Evolutionary conservation across 2,888 invertebrate species (phyloP), one percentile per base, ranked within the genome.

Genomic region (Epiblema foenella): DNA sequence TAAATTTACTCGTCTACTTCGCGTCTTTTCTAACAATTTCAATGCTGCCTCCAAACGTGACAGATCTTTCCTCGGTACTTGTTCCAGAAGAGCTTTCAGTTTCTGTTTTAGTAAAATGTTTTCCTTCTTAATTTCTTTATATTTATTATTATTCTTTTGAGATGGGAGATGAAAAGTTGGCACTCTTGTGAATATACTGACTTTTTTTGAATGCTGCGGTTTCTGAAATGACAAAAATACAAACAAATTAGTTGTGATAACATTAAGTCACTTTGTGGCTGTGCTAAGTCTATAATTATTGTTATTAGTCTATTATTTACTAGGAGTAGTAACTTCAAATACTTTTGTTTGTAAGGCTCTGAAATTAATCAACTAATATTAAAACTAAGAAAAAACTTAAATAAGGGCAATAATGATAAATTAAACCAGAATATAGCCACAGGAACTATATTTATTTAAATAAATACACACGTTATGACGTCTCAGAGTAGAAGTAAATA

Each of bases 11-110:
- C n/a, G 5, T 46, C 46, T 5, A n/a, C 46, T n/a, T 46, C n/a
- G 60, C n/a, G 24, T 46, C 9, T n/a, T 60, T 29, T 17, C 17
- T n/a, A 46, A 46, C 8, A 46, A 24, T 60, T 29, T 60, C 3
- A 60, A 39, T 54, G 52, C 37, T 39, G 52, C 52, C 24, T 39
- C 39, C 10, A 64, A 39, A 0, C n/a, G 20, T n/a, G 52, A 52
- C 7, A 52, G 10, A 24, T 64, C 64, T 39, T 20, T 52, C 37
- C 24, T 54, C 11, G 64, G 64, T 39, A 54, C 52, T 39, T 39
- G 20, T 39, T 39, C 15, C 2, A 54, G 20, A 54, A 64, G 18
- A 4, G 15, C n/a, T 39, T 54, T 64, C n/a, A 64, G 11, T 37
- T 64, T 37, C 0, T 64, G 20, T 37, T 54, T 54, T 11, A 64